Evolutionary conservation across 2,797 vertebrate genomes (phyloP).

Genomic region (Cyclura pinguis): DNA sequence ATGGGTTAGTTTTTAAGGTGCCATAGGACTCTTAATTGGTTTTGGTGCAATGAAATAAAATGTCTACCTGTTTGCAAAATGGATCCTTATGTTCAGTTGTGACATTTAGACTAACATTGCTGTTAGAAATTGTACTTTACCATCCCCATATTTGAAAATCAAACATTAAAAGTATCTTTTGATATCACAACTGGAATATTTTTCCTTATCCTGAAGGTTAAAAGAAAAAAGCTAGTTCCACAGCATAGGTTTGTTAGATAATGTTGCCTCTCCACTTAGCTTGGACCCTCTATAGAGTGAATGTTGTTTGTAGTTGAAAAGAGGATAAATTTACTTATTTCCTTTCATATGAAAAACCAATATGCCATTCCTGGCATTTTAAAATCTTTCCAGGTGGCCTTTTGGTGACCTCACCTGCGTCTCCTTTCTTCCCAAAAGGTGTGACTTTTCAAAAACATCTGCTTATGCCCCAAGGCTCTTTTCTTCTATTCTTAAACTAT

Average conservation of each 20-base stretch:
- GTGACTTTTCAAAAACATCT: conserved; percentile 37
- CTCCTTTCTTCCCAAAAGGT: conserved; percentile 62
- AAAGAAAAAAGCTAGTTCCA: conserved; percentile 37
- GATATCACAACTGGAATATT: conserved; percentile 49
- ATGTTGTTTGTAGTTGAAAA: conserved; percentile 52
- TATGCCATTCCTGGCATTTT: conserved; percentile 68
- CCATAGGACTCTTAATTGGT: neutral
- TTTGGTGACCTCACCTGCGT: conserved; percentile 38
- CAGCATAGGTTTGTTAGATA: conserved; percentile 51
- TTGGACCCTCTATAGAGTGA: conserved; percentile 67
- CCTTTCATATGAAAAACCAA: conserved; percentile 70
- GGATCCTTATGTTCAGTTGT: neutral
- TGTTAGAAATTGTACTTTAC: neutral
- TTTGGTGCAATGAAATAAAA: neutral
- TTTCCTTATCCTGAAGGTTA: conserved; percentile 37
- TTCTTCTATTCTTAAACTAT: conserved; percentile 16
- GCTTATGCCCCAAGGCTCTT: conserved; percentile 37
- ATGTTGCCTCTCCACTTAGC: conserved; percentile 66
- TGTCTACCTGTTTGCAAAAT: neutral
- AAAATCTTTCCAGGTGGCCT: conserved; percentile 59
- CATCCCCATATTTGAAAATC: conserved; percentile 30
- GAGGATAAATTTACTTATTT: conserved; percentile 63
- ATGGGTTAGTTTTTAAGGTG: neutral
- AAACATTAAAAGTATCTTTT: conserved; percentile 59
- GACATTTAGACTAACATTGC: neutral